These are phyloP conservation scores for Palythoa grandiflora DNA, from an alignment of 92 coral and sea anemone species.

Conservation along the genomic window DNA sequence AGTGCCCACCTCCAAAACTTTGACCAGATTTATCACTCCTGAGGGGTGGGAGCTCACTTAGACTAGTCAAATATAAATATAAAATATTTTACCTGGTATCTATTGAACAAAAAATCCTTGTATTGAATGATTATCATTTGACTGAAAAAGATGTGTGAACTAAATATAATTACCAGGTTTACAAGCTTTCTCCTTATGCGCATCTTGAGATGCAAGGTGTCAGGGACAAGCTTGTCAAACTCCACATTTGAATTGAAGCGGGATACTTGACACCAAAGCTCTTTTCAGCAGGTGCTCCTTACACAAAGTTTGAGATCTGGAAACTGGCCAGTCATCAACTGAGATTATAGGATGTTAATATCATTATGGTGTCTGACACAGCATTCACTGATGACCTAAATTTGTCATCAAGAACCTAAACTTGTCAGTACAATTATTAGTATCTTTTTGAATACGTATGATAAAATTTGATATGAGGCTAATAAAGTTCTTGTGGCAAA, in stretches of 20 bases:
- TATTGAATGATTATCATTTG: too few species aligned
- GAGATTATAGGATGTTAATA: background rate
- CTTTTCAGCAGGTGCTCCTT: background rate
- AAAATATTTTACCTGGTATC: too few species aligned
- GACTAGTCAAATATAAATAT: background rate
- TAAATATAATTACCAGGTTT: conserved; percentile 28
- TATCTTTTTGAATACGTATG: too few species aligned
- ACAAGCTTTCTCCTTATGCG: conserved; percentile 31
- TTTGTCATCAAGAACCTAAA: background rate
- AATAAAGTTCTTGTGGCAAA: too few species aligned
- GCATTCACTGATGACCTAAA: background rate
- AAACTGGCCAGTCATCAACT: conserved; percentile 36
- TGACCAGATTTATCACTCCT: background rate
- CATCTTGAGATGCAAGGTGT: conserved; percentile 15
- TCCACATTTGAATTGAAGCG: conserved; percentile 7
- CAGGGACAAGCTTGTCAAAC: conserved; percentile 33
- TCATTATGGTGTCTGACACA: too few species aligned
- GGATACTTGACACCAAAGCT: conserved; percentile 18
- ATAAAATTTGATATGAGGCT: too few species aligned
- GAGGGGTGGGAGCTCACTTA: background rate
- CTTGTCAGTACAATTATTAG: too few species aligned
- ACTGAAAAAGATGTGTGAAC: background rate
- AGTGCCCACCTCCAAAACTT: too few species aligned
- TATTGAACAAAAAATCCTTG: too few species aligned
- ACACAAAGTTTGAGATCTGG: conserved; percentile 3